These are phyloP conservation scores for Meteorus cinctellus DNA, from an alignment of 2,888 invertebrate species.

Conservation along the genomic window DNA sequence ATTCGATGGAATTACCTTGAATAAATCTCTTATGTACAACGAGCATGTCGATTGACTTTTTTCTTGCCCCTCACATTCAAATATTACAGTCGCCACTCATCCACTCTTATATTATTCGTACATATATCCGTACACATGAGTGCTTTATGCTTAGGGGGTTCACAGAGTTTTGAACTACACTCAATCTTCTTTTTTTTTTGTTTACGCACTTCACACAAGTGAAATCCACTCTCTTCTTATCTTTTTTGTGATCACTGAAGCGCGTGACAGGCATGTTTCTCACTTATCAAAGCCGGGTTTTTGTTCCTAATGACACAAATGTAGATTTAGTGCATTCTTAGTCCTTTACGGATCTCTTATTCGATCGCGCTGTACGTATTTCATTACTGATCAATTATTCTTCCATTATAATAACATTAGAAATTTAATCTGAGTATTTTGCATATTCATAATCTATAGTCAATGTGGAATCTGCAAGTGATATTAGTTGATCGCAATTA, in stretches of 20 bases:
- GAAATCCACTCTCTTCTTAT: background rate
- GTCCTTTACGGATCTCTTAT: background rate
- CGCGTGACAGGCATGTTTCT: background rate
- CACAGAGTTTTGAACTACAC: background rate
- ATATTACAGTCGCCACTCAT: background rate
- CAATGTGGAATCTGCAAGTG: no score
- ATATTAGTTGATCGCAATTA: no score
- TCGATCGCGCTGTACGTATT: background rate
- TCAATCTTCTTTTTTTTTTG: background rate
- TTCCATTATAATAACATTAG: background rate
- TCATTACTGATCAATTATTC: background rate
- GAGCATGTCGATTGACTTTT: background rate
- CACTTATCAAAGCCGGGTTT: background rate
- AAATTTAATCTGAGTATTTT: background rate
- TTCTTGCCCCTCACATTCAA: background rate
- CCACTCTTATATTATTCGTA: background rate
- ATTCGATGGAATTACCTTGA: constrained; percentile 9
- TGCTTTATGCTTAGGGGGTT: background rate
- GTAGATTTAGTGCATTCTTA: background rate
- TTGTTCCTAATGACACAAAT: background rate
- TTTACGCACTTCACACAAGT: background rate
- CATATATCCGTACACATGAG: background rate
- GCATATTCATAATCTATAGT: background rate
- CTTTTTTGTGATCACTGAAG: background rate
- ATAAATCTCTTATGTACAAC: constrained; percentile 23